These are phyloP conservation scores for Melitaea cinxia DNA, from an alignment of 1,140 invertebrate genomes.

Conservation along the genomic window DNA sequence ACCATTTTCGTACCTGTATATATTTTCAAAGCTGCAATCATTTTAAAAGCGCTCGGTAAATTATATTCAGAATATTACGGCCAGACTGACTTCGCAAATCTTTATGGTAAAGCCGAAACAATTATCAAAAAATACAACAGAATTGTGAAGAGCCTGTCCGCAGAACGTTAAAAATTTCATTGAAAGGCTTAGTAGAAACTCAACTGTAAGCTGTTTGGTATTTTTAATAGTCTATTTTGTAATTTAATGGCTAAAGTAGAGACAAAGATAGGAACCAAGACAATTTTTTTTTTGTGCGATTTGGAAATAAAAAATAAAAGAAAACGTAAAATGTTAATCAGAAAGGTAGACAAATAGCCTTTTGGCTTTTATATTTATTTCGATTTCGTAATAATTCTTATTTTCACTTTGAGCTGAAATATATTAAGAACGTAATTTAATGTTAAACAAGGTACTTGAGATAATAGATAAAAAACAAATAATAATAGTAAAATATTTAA, in stretches of 20 bases:
- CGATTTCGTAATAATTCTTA: too few species aligned
- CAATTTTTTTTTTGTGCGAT: background rate
- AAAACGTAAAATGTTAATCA: background rate
- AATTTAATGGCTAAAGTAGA: background rate
- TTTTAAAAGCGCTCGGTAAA: constrained; percentile 2
- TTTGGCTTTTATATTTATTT: background rate
- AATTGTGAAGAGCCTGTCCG: constrained; percentile 3
- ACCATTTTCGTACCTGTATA: constrained; percentile 1
- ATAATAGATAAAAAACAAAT: too few species aligned
- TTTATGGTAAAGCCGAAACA: constrained; percentile 3
- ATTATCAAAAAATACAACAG: constrained; percentile 8
- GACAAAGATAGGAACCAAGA: background rate
- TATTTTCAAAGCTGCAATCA: too few species aligned
- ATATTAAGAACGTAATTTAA: too few species aligned
- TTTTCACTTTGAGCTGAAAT: background rate
- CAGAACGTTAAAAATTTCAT: background rate
- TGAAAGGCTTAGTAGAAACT: background rate
- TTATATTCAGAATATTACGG: background rate
- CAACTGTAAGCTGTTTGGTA: background rate
- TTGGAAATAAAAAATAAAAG: background rate
- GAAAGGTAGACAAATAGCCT: background rate
- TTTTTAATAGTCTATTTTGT: background rate
- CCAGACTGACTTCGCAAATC: background rate
- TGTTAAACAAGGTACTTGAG: too few species aligned
- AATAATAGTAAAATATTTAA: too few species aligned